phyloP scores from a whole-genome alignment of 2,888 invertebrate genomes.

The Thecophora atra region DNA sequence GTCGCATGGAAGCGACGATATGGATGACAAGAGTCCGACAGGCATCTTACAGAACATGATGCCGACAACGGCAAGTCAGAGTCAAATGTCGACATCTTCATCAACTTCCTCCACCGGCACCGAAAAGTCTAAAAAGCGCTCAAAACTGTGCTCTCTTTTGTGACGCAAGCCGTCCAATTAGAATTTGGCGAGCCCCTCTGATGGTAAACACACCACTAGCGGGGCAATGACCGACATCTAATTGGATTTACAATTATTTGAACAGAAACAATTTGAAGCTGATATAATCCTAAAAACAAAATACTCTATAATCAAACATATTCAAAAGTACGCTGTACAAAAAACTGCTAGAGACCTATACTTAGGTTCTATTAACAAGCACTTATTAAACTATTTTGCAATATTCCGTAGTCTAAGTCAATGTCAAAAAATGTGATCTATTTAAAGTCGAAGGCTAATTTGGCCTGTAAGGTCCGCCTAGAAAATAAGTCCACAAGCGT shows the following conservation, averaged over 20 bases:
- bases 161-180: slow-evolving; percentile 67
- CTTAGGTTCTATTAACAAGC: background rate
- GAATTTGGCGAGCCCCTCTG: slow-evolving; percentile 58
- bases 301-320: background rate
- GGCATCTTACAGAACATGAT: slow-evolving; percentile 57
- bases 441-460: slow-evolving; percentile 57
- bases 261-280: background rate
- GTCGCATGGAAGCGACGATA: slow-evolving; percentile 60
- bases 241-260: slow-evolving; percentile 50
- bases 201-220: slow-evolving; percentile 49
- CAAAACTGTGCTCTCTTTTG: slow-evolving; percentile 66
- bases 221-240: slow-evolving; percentile 60
- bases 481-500: background rate
- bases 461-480: background rate
- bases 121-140: slow-evolving; percentile 64
- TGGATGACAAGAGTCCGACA: slow-evolving; percentile 64
- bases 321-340: too few species aligned
- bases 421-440: slow-evolving; percentile 66
- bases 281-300: background rate
- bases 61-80: slow-evolving; percentile 43
- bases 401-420: slow-evolving; percentile 52
- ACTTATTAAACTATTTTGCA: slow-evolving; percentile 24
- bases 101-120: slow-evolving; percentile 53
- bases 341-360: background rate
- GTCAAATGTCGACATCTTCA: slow-evolving; percentile 61